Conservation (phyloP, 2,888 invertebrate species). For the Apamea anceps region DNA sequence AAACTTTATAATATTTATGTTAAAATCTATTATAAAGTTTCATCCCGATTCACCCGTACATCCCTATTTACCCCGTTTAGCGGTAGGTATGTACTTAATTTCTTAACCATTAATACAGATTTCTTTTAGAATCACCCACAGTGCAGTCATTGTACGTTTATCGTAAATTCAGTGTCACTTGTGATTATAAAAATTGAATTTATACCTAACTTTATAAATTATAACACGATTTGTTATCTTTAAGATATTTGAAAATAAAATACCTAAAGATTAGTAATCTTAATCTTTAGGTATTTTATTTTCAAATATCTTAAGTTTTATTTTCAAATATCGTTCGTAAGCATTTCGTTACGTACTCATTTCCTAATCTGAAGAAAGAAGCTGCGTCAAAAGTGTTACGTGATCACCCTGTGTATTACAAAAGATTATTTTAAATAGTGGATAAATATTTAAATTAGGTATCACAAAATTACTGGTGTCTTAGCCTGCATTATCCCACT, state of each 20-base stretch:
- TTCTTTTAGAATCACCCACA: background rate
- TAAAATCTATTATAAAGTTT: background rate
- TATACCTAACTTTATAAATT: background rate
- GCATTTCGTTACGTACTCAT: background rate
- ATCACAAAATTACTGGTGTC: background rate
- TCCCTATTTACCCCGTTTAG: background rate
- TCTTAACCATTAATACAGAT: background rate
- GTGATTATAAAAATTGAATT: background rate
- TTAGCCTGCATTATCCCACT: background rate
- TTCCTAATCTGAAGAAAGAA: constrained; percentile 8
- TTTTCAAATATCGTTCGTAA: background rate
- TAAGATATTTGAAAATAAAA: background rate
- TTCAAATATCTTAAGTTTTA: no score
- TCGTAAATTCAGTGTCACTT: background rate
- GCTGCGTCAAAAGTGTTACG: background rate
- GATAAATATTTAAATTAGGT: background rate
- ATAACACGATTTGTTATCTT: constrained; percentile 1
- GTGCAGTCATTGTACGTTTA: constrained; percentile 8
- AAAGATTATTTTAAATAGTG: background rate
- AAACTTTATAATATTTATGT: background rate
- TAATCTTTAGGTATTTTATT: no score
- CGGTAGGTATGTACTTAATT: background rate
- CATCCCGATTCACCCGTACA: background rate
- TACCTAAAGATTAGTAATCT: background rate
- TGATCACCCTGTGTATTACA: background rate